Conservation (phyloP, 1,140 invertebrate species). For the Acyrthosiphon pisum region DNA sequence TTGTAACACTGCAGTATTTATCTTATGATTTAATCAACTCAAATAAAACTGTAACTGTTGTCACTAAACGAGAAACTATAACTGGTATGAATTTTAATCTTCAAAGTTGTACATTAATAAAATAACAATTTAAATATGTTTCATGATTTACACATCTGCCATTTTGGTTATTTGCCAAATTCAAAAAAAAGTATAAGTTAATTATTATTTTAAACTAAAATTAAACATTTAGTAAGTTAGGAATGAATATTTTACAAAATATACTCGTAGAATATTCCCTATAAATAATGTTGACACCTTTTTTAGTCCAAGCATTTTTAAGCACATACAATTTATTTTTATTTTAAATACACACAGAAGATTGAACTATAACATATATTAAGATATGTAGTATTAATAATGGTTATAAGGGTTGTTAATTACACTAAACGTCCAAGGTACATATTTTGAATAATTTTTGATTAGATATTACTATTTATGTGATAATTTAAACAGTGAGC, state of each 20-base stretch:
- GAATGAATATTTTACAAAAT: background rate
- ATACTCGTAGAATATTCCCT: background rate
- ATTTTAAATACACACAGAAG: too few species aligned
- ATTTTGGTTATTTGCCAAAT: too few species aligned
- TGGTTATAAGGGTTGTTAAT: background rate
- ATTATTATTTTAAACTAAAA: too few species aligned
- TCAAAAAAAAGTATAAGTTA: too few species aligned
- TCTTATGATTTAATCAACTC: background rate
- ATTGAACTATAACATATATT: too few species aligned
- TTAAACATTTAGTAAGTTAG: background rate
- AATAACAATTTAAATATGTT: too few species aligned
- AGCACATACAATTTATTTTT: background rate
- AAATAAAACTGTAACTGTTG: background rate
- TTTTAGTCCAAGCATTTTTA: background rate
- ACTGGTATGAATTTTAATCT: too few species aligned
- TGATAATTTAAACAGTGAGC: conserved; percentile 14
- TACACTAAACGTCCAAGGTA: background rate
- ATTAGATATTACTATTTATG: background rate
- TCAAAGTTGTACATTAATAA: too few species aligned
- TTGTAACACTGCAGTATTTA: background rate
- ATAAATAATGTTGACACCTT: background rate
- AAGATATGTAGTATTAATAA: background rate
- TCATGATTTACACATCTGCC: too few species aligned
- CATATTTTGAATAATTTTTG: background rate
- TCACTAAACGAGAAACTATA: background rate